phyloP scores from a whole-genome alignment of 2,888 invertebrate genomes.

The Artemia sinica region DNA sequence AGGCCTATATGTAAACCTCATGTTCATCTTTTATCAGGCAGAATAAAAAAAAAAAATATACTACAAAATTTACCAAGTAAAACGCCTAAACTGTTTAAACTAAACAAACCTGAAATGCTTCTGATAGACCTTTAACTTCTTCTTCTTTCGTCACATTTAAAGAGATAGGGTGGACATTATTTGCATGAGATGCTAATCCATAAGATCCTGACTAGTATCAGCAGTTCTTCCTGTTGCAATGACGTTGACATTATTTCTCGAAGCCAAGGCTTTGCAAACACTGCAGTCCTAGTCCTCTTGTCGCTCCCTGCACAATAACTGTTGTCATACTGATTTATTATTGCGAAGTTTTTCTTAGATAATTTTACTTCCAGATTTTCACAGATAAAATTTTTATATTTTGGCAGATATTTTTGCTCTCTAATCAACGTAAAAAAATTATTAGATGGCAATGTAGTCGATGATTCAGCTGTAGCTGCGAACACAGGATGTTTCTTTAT shows the following conservation, averaged over 20 bases:
- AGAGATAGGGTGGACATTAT: conserved; percentile 22
- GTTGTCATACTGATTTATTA: conserved; percentile 17
- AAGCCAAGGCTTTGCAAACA: conserved; percentile 23
- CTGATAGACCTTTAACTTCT: conserved; percentile 18
- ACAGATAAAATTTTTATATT: too few relatives aligned
- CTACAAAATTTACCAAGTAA: too few relatives aligned
- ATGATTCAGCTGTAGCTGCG: too few relatives aligned
- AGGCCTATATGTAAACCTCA: too few relatives aligned
- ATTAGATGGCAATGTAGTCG: too few relatives aligned
- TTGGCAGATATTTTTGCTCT: too few relatives aligned
- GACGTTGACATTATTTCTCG: conserved; percentile 18
- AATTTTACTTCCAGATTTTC: too few relatives aligned
- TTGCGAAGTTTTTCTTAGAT: not conserved
- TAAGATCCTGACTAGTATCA: conserved; percentile 16
- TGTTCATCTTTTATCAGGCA: too few relatives aligned
- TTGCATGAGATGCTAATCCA: conserved; percentile 15
- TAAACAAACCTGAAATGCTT: not conserved
- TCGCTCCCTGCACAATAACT: conserved; percentile 25
- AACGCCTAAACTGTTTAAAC: too few relatives aligned
- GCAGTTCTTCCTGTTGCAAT: conserved; percentile 22
- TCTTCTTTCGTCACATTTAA: conserved; percentile 24
- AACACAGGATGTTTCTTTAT: too few relatives aligned
- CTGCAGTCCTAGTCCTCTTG: conserved; percentile 24
- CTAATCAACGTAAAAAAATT: too few relatives aligned
- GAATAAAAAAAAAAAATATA: too few relatives aligned